A percentile compares a stretch with the other conserved stretches of the same genome.
Conservation (phyloP, 2,888 invertebrate species). For the Reticulitermes lucifugus region DNA sequence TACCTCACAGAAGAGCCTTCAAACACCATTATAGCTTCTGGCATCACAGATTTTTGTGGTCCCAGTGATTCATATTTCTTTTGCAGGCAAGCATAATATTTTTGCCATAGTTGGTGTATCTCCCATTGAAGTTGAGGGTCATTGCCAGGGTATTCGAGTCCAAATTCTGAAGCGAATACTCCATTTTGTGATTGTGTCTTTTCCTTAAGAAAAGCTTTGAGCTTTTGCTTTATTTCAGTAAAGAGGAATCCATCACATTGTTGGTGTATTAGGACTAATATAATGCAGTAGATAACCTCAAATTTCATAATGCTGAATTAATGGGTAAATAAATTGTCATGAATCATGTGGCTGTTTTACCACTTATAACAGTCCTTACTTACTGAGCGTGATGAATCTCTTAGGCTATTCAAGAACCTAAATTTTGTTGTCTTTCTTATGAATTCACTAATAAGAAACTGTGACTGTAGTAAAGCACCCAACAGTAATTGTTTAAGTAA, state of each 20-base stretch:
- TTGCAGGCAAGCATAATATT: constrained; percentile 68
- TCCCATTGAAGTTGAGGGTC: constrained; percentile 61
- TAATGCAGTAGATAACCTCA: not conserved
- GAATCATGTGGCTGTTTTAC: too few species aligned
- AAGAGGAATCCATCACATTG: constrained; percentile 5
- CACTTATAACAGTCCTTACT: too few species aligned
- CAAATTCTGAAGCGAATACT: not conserved
- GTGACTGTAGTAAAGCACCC: not conserved
- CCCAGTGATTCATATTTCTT: constrained; percentile 61
- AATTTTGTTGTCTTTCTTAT: too few species aligned
- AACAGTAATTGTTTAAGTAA: not conserved
- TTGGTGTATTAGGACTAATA: not conserved
- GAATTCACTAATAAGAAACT: too few species aligned
- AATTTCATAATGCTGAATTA: not conserved
- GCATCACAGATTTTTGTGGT: constrained; percentile 60
- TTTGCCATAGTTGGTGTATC: constrained; percentile 66
- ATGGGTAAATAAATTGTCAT: too few species aligned
- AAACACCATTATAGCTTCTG: constrained; percentile 62
- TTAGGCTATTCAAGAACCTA: too few species aligned
- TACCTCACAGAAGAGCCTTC: constrained; percentile 66
- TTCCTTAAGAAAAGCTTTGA: constrained; percentile 13
- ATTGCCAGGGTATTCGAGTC: constrained; percentile 64
- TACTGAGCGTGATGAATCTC: too few species aligned
- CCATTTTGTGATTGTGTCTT: not conserved
- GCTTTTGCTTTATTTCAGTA: not conserved